Evolutionary conservation across 2,797 vertebrate species (phyloP), one percentile per base, ranked within the genome.

Genomic region (Salmo trutta): DNA sequence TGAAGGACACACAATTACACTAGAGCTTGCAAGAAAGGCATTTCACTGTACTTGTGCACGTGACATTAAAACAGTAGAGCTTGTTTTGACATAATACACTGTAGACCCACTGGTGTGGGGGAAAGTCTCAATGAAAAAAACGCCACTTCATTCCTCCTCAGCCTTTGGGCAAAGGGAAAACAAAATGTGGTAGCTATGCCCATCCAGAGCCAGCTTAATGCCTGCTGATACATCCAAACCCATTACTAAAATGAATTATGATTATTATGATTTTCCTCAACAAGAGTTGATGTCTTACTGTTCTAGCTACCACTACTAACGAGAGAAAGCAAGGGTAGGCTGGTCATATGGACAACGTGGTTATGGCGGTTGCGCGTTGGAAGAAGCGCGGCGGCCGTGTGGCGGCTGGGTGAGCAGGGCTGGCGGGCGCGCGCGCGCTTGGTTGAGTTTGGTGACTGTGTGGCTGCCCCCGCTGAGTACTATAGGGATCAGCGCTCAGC

Each of bases 381-480:
- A 66, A 27, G 76, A 47, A 75, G 41, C 41, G 41, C 41, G 10
- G 86, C 69, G 27, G 72, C 83, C 83, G 15, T 56, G 77, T 75
- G 14, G 53, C 24, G 15, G 62, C 78, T 64, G 80, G 69, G 79
- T 10, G 77, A 66, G 68, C 1, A 52, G 65, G 66, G n/a, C 77
- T 52, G 77, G 75, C 47, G 68, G 53, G 75, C 47, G 66, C 77
- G 75, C 47, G 66, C 77, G 73, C 66, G 69, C 78, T 8, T 5
- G 29, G 72, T 70, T 74, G 59, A 36, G 31, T 83, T 82, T 83
- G 53, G 65, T 74, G 64, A 85, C 79, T 68, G 81, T 81, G 79
- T n/a, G 82, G 86, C 79, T 84, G 83, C 83, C 82, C 82, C 80
- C 29, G 74, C 79, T 73, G 83, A 5, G 70, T 82, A 81, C 73